phyloP scores from a whole-genome alignment of 1,140 invertebrate species.

The Dendroctonus valens region DNA sequence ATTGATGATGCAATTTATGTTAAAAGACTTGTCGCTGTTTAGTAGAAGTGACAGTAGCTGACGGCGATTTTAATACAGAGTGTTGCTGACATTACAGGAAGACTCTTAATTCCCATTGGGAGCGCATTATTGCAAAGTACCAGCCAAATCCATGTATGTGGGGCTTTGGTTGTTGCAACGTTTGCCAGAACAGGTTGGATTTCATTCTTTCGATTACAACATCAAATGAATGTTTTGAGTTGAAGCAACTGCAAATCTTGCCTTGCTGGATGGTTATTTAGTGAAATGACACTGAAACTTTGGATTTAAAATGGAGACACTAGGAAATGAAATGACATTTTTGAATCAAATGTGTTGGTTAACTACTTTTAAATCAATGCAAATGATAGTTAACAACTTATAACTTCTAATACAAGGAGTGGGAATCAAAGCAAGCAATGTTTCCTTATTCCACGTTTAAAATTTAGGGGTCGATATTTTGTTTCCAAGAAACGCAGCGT shows the following conservation, averaged over 20 bases:
- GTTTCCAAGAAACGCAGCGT: no score
- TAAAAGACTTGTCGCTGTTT: conserved; percentile 46
- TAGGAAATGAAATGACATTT: neutral
- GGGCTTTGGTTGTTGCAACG: conserved; percentile 47
- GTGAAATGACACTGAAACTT: neutral
- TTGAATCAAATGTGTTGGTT: neutral
- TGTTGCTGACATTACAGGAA: conserved; percentile 46
- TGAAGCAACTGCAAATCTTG: no score
- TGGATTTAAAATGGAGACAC: neutral
- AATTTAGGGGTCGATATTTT: no score
- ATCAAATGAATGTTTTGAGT: no score
- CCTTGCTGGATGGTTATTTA: no score
- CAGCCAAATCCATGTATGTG: conserved; percentile 47
- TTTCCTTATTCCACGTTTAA: no score
- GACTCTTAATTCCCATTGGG: conserved; percentile 48
- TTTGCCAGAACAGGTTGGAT: conserved; percentile 47
- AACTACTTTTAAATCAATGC: no score
- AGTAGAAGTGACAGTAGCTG: conserved; percentile 44
- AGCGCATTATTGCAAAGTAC: conserved; percentile 44
- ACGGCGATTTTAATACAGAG: conserved; percentile 48
- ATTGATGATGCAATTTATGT: conserved; percentile 49
- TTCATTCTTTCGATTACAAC: neutral
- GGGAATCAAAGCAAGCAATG: no score
- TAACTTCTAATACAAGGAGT: no score
- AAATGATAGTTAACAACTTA: no score